phyloP scores from a whole-genome alignment of 2,113 vertebrate species.

The Xyliphius kryptos region DNA sequence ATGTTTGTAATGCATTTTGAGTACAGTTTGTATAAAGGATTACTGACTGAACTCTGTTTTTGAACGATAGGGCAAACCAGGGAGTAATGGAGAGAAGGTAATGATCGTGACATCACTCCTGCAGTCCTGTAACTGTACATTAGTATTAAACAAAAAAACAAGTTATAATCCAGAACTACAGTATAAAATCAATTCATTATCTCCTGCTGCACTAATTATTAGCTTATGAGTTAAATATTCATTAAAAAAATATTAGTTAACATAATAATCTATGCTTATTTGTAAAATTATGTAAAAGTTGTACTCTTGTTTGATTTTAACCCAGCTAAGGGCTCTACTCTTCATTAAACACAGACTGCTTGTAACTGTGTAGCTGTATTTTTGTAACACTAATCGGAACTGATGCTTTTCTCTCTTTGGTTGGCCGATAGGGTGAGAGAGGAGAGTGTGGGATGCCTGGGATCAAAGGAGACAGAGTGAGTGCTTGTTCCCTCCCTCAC shows the following conservation, averaged over 20 bases:
- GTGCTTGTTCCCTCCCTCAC: conserved; percentile 19
- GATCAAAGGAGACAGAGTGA: conserved; percentile 80
- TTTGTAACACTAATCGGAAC: background rate
- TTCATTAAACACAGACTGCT: background rate
- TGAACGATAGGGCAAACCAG: conserved; percentile 74
- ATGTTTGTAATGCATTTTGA: background rate
- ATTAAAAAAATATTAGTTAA: too few species aligned
- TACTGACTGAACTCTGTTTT: conserved; percentile 13
- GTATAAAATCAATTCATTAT: too few species aligned
- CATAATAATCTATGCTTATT: too few species aligned
- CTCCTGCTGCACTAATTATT: too few species aligned
- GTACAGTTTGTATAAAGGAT: background rate
- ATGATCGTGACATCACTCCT: background rate
- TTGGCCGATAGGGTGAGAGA: conserved; percentile 70
- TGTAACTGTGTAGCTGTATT: background rate
- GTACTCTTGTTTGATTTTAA: too few species aligned
- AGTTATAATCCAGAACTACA: too few species aligned
- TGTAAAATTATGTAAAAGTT: too few species aligned
- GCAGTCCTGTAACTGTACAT: too few species aligned
- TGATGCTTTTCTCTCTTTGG: background rate
- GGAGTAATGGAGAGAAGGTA: conserved; percentile 88
- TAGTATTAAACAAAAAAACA: too few species aligned
- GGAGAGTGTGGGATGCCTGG: conserved; percentile 86
- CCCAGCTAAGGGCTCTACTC: too few species aligned
- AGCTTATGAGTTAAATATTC: too few species aligned